A percentile compares a stretch with the other conserved stretches of the same genome.
These are phyloP conservation scores for Cyanoliseus patagonus DNA, from an alignment of 2,113 vertebrate species.

Conservation along the genomic window DNA sequence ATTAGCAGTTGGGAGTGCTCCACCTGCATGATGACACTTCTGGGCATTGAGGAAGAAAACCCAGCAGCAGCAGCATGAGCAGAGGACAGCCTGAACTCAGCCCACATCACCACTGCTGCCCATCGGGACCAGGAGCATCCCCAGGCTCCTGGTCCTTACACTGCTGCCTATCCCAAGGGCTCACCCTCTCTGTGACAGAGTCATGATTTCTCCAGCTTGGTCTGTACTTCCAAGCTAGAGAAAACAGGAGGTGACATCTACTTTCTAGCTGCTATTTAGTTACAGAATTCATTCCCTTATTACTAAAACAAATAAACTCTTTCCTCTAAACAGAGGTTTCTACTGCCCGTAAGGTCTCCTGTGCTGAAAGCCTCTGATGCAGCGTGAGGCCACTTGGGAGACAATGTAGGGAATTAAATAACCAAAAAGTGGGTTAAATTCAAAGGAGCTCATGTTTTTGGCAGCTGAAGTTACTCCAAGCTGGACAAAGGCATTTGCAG, in stretches of 20 bases:
- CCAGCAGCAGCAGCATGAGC: not conserved
- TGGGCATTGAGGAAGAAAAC: not conserved
- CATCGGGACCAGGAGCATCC: fast-evolving
- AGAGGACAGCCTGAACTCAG: not conserved
- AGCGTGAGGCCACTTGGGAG: not conserved
- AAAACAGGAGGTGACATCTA: not conserved
- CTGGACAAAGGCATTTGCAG: not conserved
- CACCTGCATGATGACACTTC: fast-evolving
- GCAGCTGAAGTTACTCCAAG: not conserved
- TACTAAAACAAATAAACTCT: not conserved
- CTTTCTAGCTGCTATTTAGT: not conserved
- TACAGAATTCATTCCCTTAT: not conserved
- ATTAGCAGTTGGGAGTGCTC: not conserved
- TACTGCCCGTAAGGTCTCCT: not conserved
- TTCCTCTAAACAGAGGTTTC: fast-evolving
- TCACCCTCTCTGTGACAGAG: no score
- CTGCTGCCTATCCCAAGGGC: not conserved
- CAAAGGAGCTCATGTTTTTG: not conserved
- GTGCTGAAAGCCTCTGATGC: not conserved
- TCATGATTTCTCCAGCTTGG: not conserved
- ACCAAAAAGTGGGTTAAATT: no score
- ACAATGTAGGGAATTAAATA: not conserved
- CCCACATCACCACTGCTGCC: not conserved
- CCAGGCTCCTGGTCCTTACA: not conserved
- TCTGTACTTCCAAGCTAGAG: not conserved